A percentile compares a stretch with the other conserved stretches of the same genome.
These are phyloP conservation scores for Esox niger DNA, from an alignment of 2,113 vertebrate genomes.

Conservation along the genomic window DNA sequence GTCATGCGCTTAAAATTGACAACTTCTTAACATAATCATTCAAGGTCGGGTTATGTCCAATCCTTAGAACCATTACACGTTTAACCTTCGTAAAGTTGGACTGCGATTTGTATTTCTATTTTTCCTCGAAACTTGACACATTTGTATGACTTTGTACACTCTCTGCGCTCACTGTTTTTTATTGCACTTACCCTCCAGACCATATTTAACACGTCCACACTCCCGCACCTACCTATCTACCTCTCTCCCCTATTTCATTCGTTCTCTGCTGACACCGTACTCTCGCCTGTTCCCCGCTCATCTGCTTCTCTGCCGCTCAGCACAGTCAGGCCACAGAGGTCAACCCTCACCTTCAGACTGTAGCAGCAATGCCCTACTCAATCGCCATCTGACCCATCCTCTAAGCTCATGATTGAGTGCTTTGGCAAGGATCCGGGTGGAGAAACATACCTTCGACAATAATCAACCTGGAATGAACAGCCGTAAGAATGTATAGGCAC, in stretches of 20 bases:
- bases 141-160: not conserved
- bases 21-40: too few species aligned
- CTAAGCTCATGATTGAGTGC: not conserved
- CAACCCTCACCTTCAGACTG: not conserved
- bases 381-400: constrained; percentile 7
- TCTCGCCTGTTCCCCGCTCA: not conserved
- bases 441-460: not conserved
- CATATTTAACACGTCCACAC: not conserved
- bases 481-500: too few species aligned
- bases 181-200: not conserved
- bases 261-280: constrained; percentile 5
- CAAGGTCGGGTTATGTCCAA: too few species aligned
- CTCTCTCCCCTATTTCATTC: not conserved
- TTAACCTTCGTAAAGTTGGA: not conserved
- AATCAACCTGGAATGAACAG: not conserved
- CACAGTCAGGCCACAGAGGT: constrained; percentile 5
- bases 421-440: not conserved
- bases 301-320: not conserved
- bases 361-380: not conserved
- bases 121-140: not conserved
- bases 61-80: too few species aligned
- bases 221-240: constrained; percentile 16
- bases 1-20: too few species aligned
- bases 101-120: not conserved
- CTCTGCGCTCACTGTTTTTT: not conserved